Conservation (phyloP, 2,888 invertebrate genomes). For the Andrena bucephala region DNA sequence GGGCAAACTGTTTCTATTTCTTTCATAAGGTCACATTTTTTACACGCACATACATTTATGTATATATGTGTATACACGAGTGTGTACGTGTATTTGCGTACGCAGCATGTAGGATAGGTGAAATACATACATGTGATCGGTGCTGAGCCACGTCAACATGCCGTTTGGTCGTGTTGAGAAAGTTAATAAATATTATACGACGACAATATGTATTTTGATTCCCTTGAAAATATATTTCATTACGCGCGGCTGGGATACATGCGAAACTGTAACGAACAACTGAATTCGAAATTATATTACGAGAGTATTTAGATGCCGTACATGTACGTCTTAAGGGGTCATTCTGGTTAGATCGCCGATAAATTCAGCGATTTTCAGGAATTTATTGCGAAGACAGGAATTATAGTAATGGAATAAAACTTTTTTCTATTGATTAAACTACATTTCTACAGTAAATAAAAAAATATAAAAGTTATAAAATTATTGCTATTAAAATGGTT, state of each 20-base stretch:
- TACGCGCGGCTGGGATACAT: slow-evolving; percentile 18
- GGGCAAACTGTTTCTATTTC: slow-evolving; percentile 60
- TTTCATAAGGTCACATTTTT: slow-evolving; percentile 63
- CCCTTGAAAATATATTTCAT: slow-evolving; percentile 48
- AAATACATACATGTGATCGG: slow-evolving; percentile 64
- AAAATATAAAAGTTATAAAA: no score
- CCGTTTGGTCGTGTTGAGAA: slow-evolving; percentile 55
- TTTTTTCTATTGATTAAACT: no score
- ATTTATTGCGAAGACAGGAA: no score
- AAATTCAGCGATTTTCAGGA: no score
- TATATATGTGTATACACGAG: slow-evolving; percentile 71
- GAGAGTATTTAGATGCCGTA: neutral
- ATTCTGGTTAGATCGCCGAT: no score
- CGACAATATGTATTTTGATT: slow-evolving; percentile 60
- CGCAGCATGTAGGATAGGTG: slow-evolving; percentile 59
- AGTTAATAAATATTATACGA: slow-evolving; percentile 70
- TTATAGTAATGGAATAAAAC: no score
- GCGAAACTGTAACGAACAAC: slow-evolving; percentile 20
- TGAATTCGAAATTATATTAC: slow-evolving; percentile 32
- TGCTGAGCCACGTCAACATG: slow-evolving; percentile 57
- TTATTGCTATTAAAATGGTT: no score
- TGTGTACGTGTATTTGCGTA: slow-evolving; percentile 61
- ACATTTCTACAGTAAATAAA: no score
- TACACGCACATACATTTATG: slow-evolving; percentile 66
- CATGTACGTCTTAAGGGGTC: neutral